These are phyloP conservation scores for Neolamprologus hecqui DNA, from an alignment of 2,113 vertebrate species.

Conservation along the genomic window DNA sequence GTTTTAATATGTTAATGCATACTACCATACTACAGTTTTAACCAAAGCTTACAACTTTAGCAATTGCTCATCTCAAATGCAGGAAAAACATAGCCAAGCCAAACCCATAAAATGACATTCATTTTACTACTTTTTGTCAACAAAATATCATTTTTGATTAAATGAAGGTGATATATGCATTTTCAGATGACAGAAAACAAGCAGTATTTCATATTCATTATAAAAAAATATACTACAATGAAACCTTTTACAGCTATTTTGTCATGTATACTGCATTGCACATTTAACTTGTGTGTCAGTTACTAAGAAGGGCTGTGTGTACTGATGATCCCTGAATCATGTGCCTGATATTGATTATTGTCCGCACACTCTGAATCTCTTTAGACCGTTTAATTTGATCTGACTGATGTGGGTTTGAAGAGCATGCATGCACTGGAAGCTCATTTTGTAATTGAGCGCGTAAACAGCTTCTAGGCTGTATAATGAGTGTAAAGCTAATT, in stretches of 20 bases:
- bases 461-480: constrained; percentile 26
- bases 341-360: constrained; percentile 56
- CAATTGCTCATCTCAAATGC: background rate
- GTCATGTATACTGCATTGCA: background rate
- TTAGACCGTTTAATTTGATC: constrained; percentile 23
- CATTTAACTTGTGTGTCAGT: background rate
- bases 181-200: background rate
- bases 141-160: background rate
- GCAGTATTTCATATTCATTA: background rate
- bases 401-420: constrained; percentile 23
- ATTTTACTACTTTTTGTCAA: background rate
- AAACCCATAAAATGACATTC: background rate
- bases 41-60: background rate
- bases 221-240: background rate
- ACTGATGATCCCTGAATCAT: constrained; percentile 39
- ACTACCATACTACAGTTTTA: background rate
- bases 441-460: constrained; percentile 36
- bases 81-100: background rate
- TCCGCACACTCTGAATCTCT: constrained; percentile 35
- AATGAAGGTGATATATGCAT: background rate
- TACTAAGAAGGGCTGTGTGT: constrained; percentile 8
- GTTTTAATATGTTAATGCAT: background rate
- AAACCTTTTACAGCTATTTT: background rate
- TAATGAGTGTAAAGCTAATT: constrained; percentile 37
- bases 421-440: constrained; percentile 26